Percentiles rank a stretch among this genome's conserved stretches.
Evolutionary conservation across 2,113 vertebrate genomes (phyloP).

Genomic region (Zapus hudsonius): DNA sequence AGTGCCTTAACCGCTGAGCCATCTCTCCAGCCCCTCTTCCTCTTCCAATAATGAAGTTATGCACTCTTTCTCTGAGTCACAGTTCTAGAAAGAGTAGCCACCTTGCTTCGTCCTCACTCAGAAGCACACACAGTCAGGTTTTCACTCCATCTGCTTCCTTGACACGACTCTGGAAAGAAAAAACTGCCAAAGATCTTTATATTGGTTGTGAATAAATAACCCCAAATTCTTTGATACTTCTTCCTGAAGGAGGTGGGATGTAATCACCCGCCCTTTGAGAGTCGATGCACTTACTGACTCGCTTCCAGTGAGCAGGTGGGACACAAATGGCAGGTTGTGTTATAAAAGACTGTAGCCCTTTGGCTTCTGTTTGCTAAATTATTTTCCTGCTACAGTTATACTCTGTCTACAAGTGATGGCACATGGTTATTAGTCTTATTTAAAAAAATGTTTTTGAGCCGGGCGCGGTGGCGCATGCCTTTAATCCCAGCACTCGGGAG

Average conservation of each 20-base stretch:
- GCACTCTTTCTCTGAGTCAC: background rate
- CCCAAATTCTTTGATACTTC: background rate
- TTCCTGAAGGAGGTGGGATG: background rate
- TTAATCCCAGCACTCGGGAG: no score
- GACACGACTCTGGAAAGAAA: background rate
- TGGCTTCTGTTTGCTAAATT: constrained; percentile 7
- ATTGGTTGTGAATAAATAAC: background rate
- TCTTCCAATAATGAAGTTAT: background rate
- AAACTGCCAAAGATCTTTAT: background rate
- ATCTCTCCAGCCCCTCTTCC: no score
- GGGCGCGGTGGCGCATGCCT: no score
- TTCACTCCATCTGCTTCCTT: background rate
- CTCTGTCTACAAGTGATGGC: background rate
- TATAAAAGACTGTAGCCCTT: background rate
- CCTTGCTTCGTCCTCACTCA: background rate
- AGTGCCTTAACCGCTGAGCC: no score
- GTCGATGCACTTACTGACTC: background rate
- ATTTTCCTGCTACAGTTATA: background rate
- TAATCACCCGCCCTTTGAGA: background rate
- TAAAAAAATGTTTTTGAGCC: no score
- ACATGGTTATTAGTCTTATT: background rate
- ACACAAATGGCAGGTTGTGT: background rate
- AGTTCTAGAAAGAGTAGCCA: background rate
- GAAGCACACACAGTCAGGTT: background rate
- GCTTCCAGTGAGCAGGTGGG: background rate